These are phyloP conservation scores for Drosophila takahashii DNA, from an alignment of 1,140 invertebrate genomes.

Conservation along the genomic window DNA sequence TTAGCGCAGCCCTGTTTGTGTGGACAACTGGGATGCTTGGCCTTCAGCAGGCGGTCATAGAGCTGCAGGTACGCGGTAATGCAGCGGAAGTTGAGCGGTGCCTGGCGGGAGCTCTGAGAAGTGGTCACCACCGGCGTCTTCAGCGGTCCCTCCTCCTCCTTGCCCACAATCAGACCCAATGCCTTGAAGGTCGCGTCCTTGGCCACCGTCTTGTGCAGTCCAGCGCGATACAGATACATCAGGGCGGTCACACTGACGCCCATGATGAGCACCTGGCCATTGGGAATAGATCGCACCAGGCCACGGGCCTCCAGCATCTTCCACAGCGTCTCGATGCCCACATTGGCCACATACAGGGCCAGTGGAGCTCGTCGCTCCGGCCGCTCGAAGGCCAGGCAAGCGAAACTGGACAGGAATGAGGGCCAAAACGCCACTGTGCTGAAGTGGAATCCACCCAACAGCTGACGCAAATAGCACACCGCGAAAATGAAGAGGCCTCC, in stretches of 20 bases:
- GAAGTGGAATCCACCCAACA: conserved; percentile 89
- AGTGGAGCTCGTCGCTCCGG: conserved; percentile 89
- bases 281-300: conserved; percentile 86
- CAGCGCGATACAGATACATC: conserved; percentile 87
- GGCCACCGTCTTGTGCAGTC: conserved; percentile 75
- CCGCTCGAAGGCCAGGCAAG: conserved; percentile 90
- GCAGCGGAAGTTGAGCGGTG: conserved; percentile 25
- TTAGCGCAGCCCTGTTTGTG: conserved; percentile 87
- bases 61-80: conserved; percentile 50
- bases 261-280: conserved; percentile 89
- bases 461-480: conserved; percentile 87
- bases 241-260: conserved; percentile 86
- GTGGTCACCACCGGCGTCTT: conserved; percentile 20
- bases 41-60: conserved; percentile 49
- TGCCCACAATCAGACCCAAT: conserved; percentile 87
- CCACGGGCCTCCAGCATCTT: conserved; percentile 89
- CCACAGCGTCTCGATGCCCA: conserved; percentile 91
- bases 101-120: conserved; percentile 10
- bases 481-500: conserved; percentile 88
- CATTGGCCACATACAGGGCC: conserved; percentile 92
- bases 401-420: conserved; percentile 88
- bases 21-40: conserved; percentile 86
- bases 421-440: conserved; percentile 89
- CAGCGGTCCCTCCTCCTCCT: conserved; percentile 86
- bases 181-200: conserved; percentile 88